Evolutionary conservation across 2,113 vertebrate species (phyloP).

Genomic region (Platycercus adscitus): DNA sequence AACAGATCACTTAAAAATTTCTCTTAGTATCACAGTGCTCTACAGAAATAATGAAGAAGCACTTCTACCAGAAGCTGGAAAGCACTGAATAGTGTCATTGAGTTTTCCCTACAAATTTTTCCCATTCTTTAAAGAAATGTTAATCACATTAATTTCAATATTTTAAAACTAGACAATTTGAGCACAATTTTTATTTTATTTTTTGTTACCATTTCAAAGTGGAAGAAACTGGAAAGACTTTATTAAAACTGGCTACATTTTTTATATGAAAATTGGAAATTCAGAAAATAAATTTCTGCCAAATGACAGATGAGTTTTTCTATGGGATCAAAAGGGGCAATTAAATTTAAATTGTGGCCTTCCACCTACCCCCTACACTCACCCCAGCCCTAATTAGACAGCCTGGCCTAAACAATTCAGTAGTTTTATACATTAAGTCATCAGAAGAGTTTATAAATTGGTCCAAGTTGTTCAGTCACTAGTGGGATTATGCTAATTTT

Average conservation of each 20-base stretch:
- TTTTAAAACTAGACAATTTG: background rate
- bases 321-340: background rate
- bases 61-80: background rate
- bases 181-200: background rate
- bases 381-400: background rate
- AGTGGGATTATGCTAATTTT: background rate
- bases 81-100: background rate
- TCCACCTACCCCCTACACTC: background rate
- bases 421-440: background rate
- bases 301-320: background rate
- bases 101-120: background rate
- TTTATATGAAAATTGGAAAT: background rate
- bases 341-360: slow-evolving; percentile 18
- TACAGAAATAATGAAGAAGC: background rate
- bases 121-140: background rate
- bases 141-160: background rate
- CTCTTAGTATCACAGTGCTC: background rate
- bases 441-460: background rate
- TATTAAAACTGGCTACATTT: background rate
- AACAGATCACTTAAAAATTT: background rate
- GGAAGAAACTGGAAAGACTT: background rate
- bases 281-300: background rate
- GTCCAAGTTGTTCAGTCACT: background rate
- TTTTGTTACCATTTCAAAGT: background rate
- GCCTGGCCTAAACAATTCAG: background rate